Evolutionary conservation across 1,140 invertebrate species (phyloP), one percentile per base, ranked within the genome.

Genomic region (Pseudomyrmex cubaensis): DNA sequence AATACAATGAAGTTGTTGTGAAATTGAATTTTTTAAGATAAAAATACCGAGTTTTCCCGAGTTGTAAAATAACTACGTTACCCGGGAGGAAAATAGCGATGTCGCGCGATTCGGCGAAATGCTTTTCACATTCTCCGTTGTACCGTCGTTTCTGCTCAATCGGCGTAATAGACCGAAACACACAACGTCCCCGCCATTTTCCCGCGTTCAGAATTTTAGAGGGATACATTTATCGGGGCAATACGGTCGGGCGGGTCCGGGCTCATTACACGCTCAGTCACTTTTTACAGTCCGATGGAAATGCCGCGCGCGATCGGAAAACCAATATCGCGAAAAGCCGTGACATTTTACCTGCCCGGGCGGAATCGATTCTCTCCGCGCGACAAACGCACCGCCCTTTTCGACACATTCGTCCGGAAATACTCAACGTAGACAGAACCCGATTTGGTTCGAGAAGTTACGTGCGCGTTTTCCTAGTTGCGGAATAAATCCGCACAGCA

Each of bases 291-390:
- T 54, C 25, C 61, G 76, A n/a, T 54, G 44, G 67, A 82, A 82
- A 52, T 25, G n/a, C 64, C 20, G n/a, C 22, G 13, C 56, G 74
- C 69, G 67, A 82, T 82, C 63, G 82, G 61, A 54, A 70, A 84
- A 70, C 50, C 82, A 84, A 84, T 78, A 80, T 74, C 74, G 67
- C 57, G 72, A 62, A 83, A 64, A 72, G 62, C 44, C 77, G 84
- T 61, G 85, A 86, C 59, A 72, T 87, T 86, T 77, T 82, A 67
- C 64, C 56, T 12, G 66, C 67, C 50, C 52, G 44, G 61, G 50
- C 63, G 70, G 67, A 78, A 86, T 87, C 80, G 85, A 87, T 52
- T 86, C 35, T 86, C 76, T 66, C 44, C 48, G 35, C 57, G 63
- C 76, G 76, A 75, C 69, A 56, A 57, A 69, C 64, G 72, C 78